Base-by-base conservation (phyloP, 2,113 vertebrate genomes). In the Oreochromis spilurus region DNA sequence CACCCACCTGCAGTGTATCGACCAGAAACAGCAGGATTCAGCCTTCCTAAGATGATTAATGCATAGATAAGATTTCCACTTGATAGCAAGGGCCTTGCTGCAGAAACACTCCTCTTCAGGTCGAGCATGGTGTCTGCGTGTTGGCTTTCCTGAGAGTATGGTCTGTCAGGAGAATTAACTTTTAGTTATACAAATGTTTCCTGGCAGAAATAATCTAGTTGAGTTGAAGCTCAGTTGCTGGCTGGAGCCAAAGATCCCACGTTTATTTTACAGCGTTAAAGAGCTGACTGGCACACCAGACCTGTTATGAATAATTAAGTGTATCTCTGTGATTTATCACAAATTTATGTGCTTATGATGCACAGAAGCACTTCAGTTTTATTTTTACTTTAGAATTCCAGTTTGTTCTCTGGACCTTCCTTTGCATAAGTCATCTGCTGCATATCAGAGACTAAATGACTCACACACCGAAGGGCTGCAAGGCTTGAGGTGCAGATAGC, bases 1-100 rank as follows among this genome's bases (percentile, higher is more conserved):
- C 48, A 14, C 53, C 84, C 92, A 86, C 93, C 91, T 85, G 88
- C 70, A 21, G 89, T 5, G 82, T 92, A 94, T 94, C 84, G 93
- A 93, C 87, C 85, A 90, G 67, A 65, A 85, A 12, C 93, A 91
- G 92, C 87, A 85, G 91, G 93, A 91, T 26, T 57, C 77, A 54
- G 72, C 83, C 88, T 83, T 55, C 81, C 82, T 79, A 81, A 89
- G 81, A 91, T 91, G 87, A 94, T 88, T 93, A 90, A 91, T 90
- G 82, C 87, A 93, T 88, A 84, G 87, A 88, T 80, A 82, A 90
- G 87, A 84, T 90, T 86, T 84, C 87, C 89, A 78, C 82, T 84
- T 79, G 83, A 86, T 78, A 86, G 57, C 45, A 4, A 57, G 62
- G 38, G 21, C 55, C 54, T 60, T 45, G 36, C 82, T 91, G 84